These are phyloP conservation scores for Adelges cooleyi DNA, from an alignment of 1,140 invertebrate genomes.

Conservation along the genomic window DNA sequence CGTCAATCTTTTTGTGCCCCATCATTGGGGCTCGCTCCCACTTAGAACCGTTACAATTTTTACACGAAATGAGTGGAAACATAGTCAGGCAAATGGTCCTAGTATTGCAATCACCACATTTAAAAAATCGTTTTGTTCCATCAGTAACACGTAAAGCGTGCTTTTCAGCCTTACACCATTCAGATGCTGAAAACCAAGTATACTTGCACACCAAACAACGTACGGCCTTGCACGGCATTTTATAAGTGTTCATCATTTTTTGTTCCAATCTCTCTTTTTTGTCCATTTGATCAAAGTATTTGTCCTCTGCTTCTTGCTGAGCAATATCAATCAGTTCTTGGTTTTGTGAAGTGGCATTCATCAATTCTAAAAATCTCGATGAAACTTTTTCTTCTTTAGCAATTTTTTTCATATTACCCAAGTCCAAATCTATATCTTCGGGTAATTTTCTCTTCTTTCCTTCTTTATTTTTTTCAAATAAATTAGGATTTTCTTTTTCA, in stretches of 20 bases:
- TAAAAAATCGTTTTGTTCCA: conserved; percentile 78
- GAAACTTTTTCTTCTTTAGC: conserved; percentile 27
- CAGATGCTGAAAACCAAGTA: conserved; percentile 68
- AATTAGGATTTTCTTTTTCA: conserved; percentile 56
- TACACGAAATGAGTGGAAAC: conserved; percentile 63
- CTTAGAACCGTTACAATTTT: conserved; percentile 56
- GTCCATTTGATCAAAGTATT: conserved; percentile 80
- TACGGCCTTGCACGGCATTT: conserved; percentile 76
- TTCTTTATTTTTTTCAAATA: conserved; percentile 33
- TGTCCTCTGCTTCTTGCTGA: conserved; percentile 62
- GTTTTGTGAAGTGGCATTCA: conserved; percentile 67
- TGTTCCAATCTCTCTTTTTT: conserved; percentile 84
- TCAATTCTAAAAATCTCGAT: conserved; percentile 56
- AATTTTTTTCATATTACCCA: conserved; percentile 18
- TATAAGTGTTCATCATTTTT: conserved; percentile 76
- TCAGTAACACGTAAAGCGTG: conserved; percentile 67
- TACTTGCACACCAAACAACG: conserved; percentile 75
- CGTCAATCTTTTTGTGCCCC: conserved; percentile 1
- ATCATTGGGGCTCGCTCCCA: conserved; percentile 74
- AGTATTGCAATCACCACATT: conserved; percentile 74
- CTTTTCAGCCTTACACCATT: conserved; percentile 66
- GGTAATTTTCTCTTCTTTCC: conserved; percentile 31
- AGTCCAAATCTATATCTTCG: conserved; percentile 8
- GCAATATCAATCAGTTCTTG: conserved; percentile 57
- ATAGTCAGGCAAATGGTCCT: conserved; percentile 65